phyloP scores from a whole-genome alignment of 2,888 invertebrate species.

The Lutraria lutraria region DNA sequence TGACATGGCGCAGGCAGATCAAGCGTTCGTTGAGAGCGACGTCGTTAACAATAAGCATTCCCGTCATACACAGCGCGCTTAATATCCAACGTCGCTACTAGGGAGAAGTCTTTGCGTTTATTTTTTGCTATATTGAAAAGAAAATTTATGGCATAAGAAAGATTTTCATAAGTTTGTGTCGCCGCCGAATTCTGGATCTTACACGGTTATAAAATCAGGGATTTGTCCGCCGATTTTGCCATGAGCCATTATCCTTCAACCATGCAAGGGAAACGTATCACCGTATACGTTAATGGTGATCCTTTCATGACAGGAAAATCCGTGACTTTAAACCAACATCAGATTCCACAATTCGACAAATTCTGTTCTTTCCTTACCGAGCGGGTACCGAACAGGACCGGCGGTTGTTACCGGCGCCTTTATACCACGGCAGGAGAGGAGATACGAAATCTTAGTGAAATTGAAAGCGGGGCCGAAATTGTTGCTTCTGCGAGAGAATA shows the following conservation, averaged over 20 bases:
- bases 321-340: slow-evolving; percentile 55
- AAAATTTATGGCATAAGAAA: background rate
- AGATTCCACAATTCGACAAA: slow-evolving; percentile 52
- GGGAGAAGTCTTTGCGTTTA: background rate
- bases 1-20: too few species aligned
- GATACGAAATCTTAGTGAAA: slow-evolving; percentile 54
- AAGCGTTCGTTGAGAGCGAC: slow-evolving; percentile 67
- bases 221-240: slow-evolving; percentile 11
- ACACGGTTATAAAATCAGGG: slow-evolving; percentile 1
- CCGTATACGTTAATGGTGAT: slow-evolving; percentile 55
- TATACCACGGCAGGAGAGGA: slow-evolving; percentile 54
- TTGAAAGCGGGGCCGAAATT: slow-evolving; percentile 56
- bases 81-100: slow-evolving; percentile 50
- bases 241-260: slow-evolving; percentile 17
- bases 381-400: slow-evolving; percentile 42
- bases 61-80: slow-evolving; percentile 49
- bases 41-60: slow-evolving; percentile 59
- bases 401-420: slow-evolving; percentile 53
- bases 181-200: background rate
- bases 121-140: background rate
- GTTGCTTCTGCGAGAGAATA: slow-evolving; percentile 35
- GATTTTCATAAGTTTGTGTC: background rate
- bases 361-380: slow-evolving; percentile 57
- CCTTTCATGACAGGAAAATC: slow-evolving; percentile 45
- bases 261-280: slow-evolving; percentile 58